Evolutionary conservation across 2,797 vertebrate genomes (phyloP).

Genomic region (Erpetoichthys calabaricus): DNA sequence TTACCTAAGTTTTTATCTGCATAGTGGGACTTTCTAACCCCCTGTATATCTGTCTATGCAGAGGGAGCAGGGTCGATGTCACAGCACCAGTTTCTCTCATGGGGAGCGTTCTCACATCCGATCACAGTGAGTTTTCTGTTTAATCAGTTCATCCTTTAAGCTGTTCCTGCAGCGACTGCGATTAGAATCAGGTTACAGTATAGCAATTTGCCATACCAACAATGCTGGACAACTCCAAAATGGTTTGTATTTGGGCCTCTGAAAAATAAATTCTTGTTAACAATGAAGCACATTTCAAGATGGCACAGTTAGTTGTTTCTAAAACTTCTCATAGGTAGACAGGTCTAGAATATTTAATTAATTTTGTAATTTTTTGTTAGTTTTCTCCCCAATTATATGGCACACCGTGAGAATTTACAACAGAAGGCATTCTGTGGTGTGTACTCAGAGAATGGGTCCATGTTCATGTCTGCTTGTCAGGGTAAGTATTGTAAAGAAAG

Average conservation of each 20-base stretch:
- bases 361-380: slow-evolving; percentile 32
- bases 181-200: too few relatives aligned
- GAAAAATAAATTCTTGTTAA: too few relatives aligned
- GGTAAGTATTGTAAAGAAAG: slow-evolving; percentile 37
- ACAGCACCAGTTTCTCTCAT: slow-evolving; percentile 74
- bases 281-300: too few relatives aligned
- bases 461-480: slow-evolving; percentile 86
- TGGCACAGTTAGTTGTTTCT: too few relatives aligned
- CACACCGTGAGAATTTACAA: slow-evolving; percentile 66
- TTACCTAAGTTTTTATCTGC: neutral
- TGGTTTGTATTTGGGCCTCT: too few relatives aligned
- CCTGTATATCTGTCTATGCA: slow-evolving; percentile 22
- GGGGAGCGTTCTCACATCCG: slow-evolving; percentile 72
- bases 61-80: slow-evolving; percentile 73
- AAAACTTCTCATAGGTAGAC: neutral
- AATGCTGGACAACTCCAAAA: too few relatives aligned
- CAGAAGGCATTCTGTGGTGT: slow-evolving; percentile 89
- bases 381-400: slow-evolving; percentile 77
- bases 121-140: slow-evolving; percentile 61
- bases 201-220: too few relatives aligned
- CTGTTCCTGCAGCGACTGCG: too few relatives aligned
- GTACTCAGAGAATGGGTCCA: slow-evolving; percentile 70
- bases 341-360: neutral
- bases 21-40: neutral
- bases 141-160: too few relatives aligned